Base-by-base conservation (phyloP, 2,797 vertebrate species). In the Ibycter americanus region DNA sequence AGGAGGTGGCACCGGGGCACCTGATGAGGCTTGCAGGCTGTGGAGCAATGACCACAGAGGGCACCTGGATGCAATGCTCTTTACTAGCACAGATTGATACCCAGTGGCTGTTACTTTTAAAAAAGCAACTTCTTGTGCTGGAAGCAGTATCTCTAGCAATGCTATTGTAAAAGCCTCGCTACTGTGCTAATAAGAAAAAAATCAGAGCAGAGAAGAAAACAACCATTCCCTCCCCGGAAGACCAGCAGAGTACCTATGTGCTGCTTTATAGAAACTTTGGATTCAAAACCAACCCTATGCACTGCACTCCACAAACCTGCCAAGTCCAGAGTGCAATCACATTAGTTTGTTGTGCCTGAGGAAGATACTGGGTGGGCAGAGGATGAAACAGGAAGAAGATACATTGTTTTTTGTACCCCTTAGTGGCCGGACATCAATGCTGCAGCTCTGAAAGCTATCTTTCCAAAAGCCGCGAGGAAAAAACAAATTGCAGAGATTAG, bases 11-110 rank as follows among this genome's bases (percentile, higher is more conserved):
- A 4, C 59, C 47, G 34, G 76, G 68, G 74, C 82, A 93, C 89
- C 85, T 78, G 94, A 77, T 36, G 52, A 93, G 89, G 92, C 91
- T 96, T 83, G 73, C 90, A 90, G 91, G 86, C 83, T 92, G 81
- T 46, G 51, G 92, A 85, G 94, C 76, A 76, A 81, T 29, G 51
- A 65, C 78, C 80, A 78, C 66, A 22, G 85, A 83, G 92, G 62
- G 83, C 80, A 56, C 71, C 52, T 54, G 88, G 89, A 94, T 44
- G 51, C 38, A 62, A 73, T 3, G 27, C 71, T 52, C 90, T 58
- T 96, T 56, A 77, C 91, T 36, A 88, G 78, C 83, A 76, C 77
- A 83, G 92, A 66, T 17, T 51, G 15, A 72, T 73, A 91, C 7
- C 68, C 70, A 88, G 73, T 11, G 70, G 92, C 88, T 87, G 54